Conservation (phyloP, 2,888 invertebrate genomes). For the Scrobipalpa costella region DNA sequence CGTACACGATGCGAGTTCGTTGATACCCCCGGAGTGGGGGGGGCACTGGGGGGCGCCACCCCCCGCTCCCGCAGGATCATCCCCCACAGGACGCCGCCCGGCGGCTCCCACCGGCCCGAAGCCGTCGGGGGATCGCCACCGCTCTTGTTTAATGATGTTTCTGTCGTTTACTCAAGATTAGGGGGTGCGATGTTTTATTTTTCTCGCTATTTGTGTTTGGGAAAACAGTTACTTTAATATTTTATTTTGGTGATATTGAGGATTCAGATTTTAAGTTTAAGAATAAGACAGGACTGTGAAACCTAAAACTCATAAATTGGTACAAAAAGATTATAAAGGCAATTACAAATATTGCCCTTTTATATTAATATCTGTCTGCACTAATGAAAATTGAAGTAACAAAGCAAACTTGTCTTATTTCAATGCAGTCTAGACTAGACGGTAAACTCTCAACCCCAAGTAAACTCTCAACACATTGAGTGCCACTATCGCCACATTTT, state of each 20-base stretch:
- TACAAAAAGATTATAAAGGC: too few species aligned
- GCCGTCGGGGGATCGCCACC: slow-evolving; percentile 55
- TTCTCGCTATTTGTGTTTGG: slow-evolving; percentile 32
- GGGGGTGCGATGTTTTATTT: slow-evolving; percentile 52
- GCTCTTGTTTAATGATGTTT: slow-evolving; percentile 72
- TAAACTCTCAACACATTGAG: background rate
- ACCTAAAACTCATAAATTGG: too few species aligned
- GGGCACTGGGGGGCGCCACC: slow-evolving; percentile 30
- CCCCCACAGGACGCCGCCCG: slow-evolving; percentile 41
- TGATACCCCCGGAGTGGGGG: slow-evolving; percentile 54
- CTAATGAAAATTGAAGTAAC: background rate
- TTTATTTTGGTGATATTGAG: background rate
- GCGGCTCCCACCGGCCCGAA: slow-evolving; percentile 44
- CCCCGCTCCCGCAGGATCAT: slow-evolving; percentile 52
- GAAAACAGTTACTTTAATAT: background rate
- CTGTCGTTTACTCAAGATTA: slow-evolving; percentile 68
- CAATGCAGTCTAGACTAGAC: background rate
- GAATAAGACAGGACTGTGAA: too few species aligned
- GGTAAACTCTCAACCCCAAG: background rate
- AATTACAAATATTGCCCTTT: too few species aligned
- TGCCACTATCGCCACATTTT: background rate
- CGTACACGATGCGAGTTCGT: slow-evolving; percentile 77
- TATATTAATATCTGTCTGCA: too few species aligned
- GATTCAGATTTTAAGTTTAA: too few species aligned
- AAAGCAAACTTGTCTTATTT: background rate